These are phyloP conservation scores for Melospiza georgiana DNA, from an alignment of 2,113 vertebrate species.

Conservation along the genomic window DNA sequence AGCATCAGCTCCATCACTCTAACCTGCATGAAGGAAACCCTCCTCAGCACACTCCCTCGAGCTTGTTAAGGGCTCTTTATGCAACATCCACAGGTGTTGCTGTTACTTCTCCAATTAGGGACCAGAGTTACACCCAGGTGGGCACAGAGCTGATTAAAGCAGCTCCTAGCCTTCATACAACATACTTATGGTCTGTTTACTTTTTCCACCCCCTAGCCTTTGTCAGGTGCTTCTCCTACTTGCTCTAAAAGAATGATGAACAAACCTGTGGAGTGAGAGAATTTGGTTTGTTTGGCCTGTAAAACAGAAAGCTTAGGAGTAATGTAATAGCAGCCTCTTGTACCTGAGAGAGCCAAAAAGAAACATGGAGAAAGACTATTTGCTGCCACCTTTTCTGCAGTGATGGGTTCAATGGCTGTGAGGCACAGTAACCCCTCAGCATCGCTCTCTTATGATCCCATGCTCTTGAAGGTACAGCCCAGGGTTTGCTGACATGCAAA, in stretches of 20 bases:
- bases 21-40: background rate
- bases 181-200: rapidly evolving
- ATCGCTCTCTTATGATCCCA: background rate
- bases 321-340: background rate
- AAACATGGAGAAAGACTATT: background rate
- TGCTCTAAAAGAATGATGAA: background rate
- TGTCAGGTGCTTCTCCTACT: background rate
- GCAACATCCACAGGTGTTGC: background rate
- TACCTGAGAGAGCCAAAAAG: background rate
- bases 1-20: background rate
- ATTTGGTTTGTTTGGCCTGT: background rate
- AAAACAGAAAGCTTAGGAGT: background rate
- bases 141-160: background rate
- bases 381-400: background rate
- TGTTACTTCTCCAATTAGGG: background rate
- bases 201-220: rapidly evolving
- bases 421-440: background rate
- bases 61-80: background rate
- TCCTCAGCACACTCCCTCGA: background rate
- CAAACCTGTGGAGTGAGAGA: background rate
- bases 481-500: background rate
- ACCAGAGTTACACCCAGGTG: background rate
- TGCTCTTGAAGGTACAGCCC: background rate
- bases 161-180: background rate
- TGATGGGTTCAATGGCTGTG: rapidly evolving